Evolutionary conservation across 2,797 vertebrate species (phyloP), one percentile per base, ranked within the genome.

Genomic region (Halcyon leucocephala): DNA sequence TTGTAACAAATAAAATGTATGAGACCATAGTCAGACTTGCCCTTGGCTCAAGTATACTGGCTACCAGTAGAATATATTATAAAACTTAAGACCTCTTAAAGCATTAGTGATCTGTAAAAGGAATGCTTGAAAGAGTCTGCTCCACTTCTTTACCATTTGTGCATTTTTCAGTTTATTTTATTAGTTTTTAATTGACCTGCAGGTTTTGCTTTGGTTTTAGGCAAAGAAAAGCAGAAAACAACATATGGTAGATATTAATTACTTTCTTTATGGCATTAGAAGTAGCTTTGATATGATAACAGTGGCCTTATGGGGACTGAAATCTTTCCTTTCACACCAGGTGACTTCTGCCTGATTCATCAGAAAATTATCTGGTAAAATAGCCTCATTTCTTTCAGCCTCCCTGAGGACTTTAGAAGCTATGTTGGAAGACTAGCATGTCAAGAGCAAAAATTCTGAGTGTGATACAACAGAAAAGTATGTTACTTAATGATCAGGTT

Each of bases 141-240:
- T 88, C 49, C n/a, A 29, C 33, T 73, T 3, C 66, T 91, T 93
- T 72, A 29, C 82, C 77, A 79, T 92, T 80, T 96, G 94, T 81
- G 57, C 25, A 19, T 83, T 92, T 90, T 92, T 83, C 69, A 67
- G 26, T 81, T 89, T 94, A 5, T 92, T 80, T 37, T 84, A 86
- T 90, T 92, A 78, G 69, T 86, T 95, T 96, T 92, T 95, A 93
- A 89, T 86, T 89, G 81, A 79, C 73, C 51, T 94, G 70, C 70
- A 84, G 81, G 49, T 83, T 94, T 94, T 82, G 31, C 81, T 16
- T 49, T 89, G 70, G 33, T 86, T 78, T n/a, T 72, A 72, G 78
- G 77, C 41, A 65, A 83, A 90, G 77, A 70, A 94, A 74, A 81
- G 51, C 73, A 28, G 62, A 89, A 92, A 90, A 90, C 80, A 94